These are phyloP conservation scores for Sebastes goodei DNA, from an alignment of 2,797 vertebrate genomes.

Conservation along the genomic window DNA sequence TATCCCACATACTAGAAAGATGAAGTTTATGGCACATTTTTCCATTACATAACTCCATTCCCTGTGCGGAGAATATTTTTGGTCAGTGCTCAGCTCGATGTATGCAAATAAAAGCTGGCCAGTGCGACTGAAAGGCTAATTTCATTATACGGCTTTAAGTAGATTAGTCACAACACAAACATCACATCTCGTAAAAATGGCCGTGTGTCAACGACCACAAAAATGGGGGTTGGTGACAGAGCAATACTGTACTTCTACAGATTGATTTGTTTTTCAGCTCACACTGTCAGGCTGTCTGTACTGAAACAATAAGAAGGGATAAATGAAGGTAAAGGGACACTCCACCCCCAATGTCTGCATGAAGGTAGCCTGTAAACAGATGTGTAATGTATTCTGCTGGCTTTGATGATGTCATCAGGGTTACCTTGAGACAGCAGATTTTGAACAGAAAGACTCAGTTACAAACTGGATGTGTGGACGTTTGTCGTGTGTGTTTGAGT, in stretches of 20 bases:
- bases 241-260: neutral
- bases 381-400: neutral
- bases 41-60: neutral
- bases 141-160: constrained; percentile 26
- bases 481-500: neutral
- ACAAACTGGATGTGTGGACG: neutral
- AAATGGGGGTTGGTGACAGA: neutral
- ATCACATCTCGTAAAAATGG: constrained; percentile 6
- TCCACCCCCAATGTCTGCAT: neutral
- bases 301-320: neutral
- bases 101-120: constrained; percentile 9
- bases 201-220: neutral
- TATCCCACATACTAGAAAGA: neutral
- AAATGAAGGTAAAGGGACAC: neutral
- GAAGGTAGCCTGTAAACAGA: neutral
- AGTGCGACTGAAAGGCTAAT: constrained; percentile 10
- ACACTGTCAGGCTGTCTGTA: neutral
- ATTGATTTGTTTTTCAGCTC: neutral
- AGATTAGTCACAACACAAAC: constrained; percentile 40
- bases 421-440: neutral
- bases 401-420: neutral
- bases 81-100: constrained; percentile 10
- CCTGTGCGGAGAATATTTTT: neutral
- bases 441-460: neutral
- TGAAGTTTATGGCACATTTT: neutral